Conservation (phyloP, 1,140 invertebrate genomes). For the Zaprionus davidi region DNA sequence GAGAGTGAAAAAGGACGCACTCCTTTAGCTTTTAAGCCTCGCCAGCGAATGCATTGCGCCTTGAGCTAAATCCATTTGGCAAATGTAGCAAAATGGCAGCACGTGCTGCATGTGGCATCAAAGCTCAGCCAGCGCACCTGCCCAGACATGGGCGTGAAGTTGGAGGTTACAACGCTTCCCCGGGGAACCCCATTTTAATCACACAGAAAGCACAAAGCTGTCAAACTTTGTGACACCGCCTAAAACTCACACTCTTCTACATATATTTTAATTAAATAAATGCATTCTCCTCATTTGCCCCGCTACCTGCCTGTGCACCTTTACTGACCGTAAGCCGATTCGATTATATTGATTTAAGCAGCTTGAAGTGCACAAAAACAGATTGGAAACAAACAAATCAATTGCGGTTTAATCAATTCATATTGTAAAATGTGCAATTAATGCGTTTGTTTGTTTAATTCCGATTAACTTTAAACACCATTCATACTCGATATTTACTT, state of each 20-base stretch:
- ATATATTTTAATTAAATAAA: slow-evolving; percentile 2
- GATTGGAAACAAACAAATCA: not conserved
- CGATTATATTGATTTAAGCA: not conserved
- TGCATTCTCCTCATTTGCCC: not conserved
- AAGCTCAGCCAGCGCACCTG: not conserved
- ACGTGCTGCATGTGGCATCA: slow-evolving; percentile 13
- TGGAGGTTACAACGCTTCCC: too few relatives aligned
- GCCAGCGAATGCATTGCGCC: slow-evolving; percentile 24
- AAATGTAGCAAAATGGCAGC: slow-evolving; percentile 13
- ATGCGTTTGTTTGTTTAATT: not conserved
- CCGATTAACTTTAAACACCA: not conserved
- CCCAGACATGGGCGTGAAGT: too few relatives aligned
- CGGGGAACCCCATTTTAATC: too few relatives aligned
- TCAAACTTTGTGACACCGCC: not conserved
- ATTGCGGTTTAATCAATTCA: slow-evolving; percentile 1
- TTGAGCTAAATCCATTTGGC: slow-evolving; percentile 30
- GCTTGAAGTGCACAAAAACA: not conserved
- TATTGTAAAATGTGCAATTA: not conserved
- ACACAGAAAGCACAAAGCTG: not conserved
- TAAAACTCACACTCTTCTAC: not conserved
- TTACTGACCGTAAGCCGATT: not conserved
- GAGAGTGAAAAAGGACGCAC: not conserved
- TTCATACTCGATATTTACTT: not conserved
- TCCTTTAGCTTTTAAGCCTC: not conserved
- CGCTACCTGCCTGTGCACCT: not conserved